Percentiles rank a stretch among this genome's conserved stretches.
These are phyloP conservation scores for Isotomurus palustris DNA, from an alignment of 2,888 invertebrate genomes.

Conservation along the genomic window DNA sequence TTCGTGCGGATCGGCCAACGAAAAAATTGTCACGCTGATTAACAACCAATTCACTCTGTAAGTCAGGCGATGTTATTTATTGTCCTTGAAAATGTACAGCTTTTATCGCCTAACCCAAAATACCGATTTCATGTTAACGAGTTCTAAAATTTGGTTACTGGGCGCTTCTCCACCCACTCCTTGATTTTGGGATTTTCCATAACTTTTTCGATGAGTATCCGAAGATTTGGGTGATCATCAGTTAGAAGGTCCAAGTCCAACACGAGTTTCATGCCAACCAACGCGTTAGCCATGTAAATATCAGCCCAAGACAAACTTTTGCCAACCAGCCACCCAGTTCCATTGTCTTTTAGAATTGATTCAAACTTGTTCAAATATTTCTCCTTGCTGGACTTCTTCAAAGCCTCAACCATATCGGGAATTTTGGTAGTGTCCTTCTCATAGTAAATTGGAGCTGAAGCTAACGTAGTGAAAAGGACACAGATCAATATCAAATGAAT, in stretches of 20 bases:
- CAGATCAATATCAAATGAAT: not conserved
- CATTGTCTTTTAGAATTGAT: slow-evolving; percentile 18
- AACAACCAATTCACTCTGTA: too few relatives aligned
- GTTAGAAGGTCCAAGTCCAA: slow-evolving; percentile 55
- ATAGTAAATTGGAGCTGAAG: not conserved
- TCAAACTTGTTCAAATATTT: slow-evolving; percentile 17
- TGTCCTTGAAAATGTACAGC: too few relatives aligned
- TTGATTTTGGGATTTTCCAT: slow-evolving; percentile 56
- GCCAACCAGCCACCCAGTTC: slow-evolving; percentile 22
- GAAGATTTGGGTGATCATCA: slow-evolving; percentile 55
- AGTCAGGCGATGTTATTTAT: too few relatives aligned
- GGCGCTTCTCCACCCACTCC: slow-evolving; percentile 57
- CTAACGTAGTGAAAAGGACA: not conserved
- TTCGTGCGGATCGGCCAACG: too few relatives aligned
- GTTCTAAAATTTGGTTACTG: slow-evolving; percentile 57
- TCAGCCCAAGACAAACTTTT: slow-evolving; percentile 48
- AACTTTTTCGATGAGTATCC: slow-evolving; percentile 55
- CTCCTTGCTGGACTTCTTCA: not conserved
- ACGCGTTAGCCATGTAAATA: slow-evolving; percentile 57
- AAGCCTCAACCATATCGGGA: not conserved
- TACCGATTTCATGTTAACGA: too few relatives aligned
- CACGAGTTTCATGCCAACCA: slow-evolving; percentile 56
- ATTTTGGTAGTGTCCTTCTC: slow-evolving; percentile 9
- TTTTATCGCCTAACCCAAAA: too few relatives aligned
- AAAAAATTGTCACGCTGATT: too few relatives aligned